Evolutionary conservation across 1,140 invertebrate genomes (phyloP).

Genomic region (Drosophila sp.): DNA sequence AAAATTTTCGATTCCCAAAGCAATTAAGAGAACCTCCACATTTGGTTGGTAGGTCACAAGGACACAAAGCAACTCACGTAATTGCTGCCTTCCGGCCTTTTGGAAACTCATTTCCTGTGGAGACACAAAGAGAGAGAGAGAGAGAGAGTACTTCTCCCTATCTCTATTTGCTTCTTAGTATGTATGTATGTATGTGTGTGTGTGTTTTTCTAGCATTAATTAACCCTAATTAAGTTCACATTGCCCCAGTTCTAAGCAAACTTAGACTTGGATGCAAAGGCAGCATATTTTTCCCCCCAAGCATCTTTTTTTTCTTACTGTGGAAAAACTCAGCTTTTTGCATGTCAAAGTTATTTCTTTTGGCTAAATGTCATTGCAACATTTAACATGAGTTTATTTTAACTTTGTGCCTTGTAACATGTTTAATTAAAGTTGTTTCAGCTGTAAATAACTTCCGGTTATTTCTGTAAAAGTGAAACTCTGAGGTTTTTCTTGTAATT

Average conservation of each 20-base stretch:
- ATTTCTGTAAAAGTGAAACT: constrained; percentile 3
- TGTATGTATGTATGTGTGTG: neutral
- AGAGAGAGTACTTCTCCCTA: neutral
- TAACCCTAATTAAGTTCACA: constrained; percentile 62
- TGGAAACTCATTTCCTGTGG: constrained; percentile 62
- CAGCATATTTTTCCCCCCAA: neutral
- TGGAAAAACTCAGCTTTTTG: neutral
- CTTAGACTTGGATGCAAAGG: neutral
- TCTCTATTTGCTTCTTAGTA: neutral
- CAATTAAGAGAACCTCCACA: constrained; percentile 26
- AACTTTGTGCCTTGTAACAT: constrained; percentile 18
- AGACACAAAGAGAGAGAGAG: neutral
- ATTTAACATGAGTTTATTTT: constrained; percentile 22
- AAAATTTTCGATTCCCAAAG: constrained; percentile 36
- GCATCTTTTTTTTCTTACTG: neutral
- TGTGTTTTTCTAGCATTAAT: constrained; percentile 59
- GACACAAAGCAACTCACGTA: constrained; percentile 45
- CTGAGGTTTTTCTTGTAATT: constrained; percentile 12
- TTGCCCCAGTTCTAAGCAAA: constrained; percentile 3
- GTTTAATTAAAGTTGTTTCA: constrained; percentile 25
- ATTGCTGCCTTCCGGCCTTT: constrained; percentile 62
- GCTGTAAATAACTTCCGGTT: constrained; percentile 30
- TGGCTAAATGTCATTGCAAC: constrained; percentile 12
- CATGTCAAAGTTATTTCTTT: constrained; percentile 9
- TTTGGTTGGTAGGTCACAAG: constrained; percentile 1